Evolutionary conservation across 1,140 invertebrate species (phyloP).

Genomic region (Mamestra configurata): DNA sequence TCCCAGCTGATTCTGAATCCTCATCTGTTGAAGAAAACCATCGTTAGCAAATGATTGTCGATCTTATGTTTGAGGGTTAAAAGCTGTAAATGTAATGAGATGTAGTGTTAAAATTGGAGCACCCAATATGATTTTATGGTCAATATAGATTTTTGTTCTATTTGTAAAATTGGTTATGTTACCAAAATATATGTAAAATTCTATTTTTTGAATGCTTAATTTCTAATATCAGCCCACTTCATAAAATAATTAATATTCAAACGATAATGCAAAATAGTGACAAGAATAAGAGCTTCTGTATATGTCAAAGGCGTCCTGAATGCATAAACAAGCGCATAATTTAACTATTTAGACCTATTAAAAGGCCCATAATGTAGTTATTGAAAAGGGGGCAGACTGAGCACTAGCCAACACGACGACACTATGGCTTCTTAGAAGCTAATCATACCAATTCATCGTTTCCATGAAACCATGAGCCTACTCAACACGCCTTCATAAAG

Average conservation of each 20-base stretch:
- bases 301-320: conserved; percentile 25
- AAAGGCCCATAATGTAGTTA: conserved; percentile 19
- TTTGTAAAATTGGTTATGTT: neutral
- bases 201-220: neutral
- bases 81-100: conserved; percentile 12
- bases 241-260: conserved; percentile 30
- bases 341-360: conserved; percentile 59
- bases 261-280: conserved; percentile 21
- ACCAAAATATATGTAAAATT: neutral
- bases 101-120: conserved; percentile 1
- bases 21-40: conserved; percentile 85
- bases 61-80: neutral
- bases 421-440: conserved; percentile 21
- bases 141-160: neutral
- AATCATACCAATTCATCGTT: conserved; percentile 27
- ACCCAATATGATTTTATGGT: neutral
- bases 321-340: conserved; percentile 45
- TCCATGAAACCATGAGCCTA: conserved; percentile 17
- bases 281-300: conserved; percentile 25
- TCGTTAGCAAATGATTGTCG: conserved; percentile 35
- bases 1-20: conserved; percentile 82
- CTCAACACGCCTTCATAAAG: neutral
- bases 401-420: conserved; percentile 2
- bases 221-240: neutral
- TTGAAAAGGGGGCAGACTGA: conserved; percentile 1